phyloP scores from a whole-genome alignment of 2,888 invertebrate genomes.

The Caenorhabditis sp. region DNA sequence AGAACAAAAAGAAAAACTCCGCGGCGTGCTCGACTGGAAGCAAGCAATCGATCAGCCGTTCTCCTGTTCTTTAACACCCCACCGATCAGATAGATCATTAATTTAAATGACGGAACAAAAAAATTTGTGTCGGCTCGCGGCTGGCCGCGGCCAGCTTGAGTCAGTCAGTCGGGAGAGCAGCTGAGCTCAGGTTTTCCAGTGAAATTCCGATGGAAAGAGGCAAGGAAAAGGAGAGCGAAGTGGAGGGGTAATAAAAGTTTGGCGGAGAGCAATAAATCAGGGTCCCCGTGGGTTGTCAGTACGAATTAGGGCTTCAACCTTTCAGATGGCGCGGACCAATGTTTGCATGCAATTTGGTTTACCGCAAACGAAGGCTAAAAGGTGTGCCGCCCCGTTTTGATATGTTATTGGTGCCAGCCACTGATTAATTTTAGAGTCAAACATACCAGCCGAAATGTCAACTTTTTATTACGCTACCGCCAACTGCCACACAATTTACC shows the following conservation, averaged over 20 bases:
- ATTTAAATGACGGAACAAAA: slow-evolving; percentile 45
- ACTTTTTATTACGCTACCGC: slow-evolving; percentile 29
- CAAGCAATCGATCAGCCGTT: slow-evolving; percentile 50
- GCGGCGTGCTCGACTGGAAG: slow-evolving; percentile 11
- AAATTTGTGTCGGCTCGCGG: slow-evolving; percentile 30
- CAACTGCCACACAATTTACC: slow-evolving; percentile 19
- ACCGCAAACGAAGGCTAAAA: slow-evolving; percentile 34
- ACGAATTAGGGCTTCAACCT: slow-evolving; percentile 42
- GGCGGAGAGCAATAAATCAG: slow-evolving; percentile 48
- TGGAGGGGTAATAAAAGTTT: slow-evolving; percentile 48
- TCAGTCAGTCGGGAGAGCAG: slow-evolving; percentile 32
- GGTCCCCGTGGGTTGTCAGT: slow-evolving; percentile 46
- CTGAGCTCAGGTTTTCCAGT: slow-evolving; percentile 33
- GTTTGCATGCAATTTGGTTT: slow-evolving; percentile 42
- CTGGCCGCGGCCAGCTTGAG: slow-evolving; percentile 34
- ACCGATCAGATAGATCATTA: slow-evolving; percentile 46
- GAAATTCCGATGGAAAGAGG: slow-evolving; percentile 25
- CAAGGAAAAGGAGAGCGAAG: slow-evolving; percentile 18
- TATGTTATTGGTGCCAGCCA: slow-evolving; percentile 20
- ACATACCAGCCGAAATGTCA: slow-evolving; percentile 26
- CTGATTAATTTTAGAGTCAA: slow-evolving; percentile 42
- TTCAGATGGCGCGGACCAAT: slow-evolving; percentile 19
- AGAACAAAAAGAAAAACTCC: slow-evolving; percentile 28
- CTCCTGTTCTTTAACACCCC: slow-evolving; percentile 47
- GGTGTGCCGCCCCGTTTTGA: slow-evolving; percentile 4